These are phyloP conservation scores for Drosophila guanche DNA, from an alignment of 1,140 invertebrate species.

Conservation along the genomic window DNA sequence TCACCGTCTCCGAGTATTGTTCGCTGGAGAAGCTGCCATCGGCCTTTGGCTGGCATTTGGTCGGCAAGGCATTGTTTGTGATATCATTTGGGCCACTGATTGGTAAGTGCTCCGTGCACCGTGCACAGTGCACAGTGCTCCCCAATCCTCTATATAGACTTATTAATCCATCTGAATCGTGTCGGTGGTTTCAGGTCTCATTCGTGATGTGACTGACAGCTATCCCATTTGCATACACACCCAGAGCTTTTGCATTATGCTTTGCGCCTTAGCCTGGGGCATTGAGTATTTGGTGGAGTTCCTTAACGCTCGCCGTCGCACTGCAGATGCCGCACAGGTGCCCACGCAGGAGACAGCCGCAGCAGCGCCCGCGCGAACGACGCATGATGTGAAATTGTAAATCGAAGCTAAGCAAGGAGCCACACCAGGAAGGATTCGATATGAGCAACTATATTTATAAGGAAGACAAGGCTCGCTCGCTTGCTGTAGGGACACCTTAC, in stretches of 20 bases:
- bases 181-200: slow-evolving; percentile 85
- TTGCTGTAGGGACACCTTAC: neutral
- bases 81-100: slow-evolving; percentile 88
- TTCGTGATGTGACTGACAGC: slow-evolving; percentile 88
- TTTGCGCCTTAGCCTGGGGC: slow-evolving; percentile 87
- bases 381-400: slow-evolving; percentile 67
- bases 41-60: slow-evolving; percentile 90
- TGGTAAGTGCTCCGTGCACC: slow-evolving; percentile 85
- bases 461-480: too few species aligned
- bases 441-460: slow-evolving; percentile 19
- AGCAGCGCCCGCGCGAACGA: neutral
- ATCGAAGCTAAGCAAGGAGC: neutral
- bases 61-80: slow-evolving; percentile 89
- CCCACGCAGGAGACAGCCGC: slow-evolving; percentile 37
- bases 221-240: slow-evolving; percentile 89
- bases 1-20: slow-evolving; percentile 90
- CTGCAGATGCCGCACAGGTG: slow-evolving; percentile 58
- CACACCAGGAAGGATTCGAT: slow-evolving; percentile 15
- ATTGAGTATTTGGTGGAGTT: slow-evolving; percentile 86
- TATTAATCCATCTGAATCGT: too few species aligned
- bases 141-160: neutral
- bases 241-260: slow-evolving; percentile 88
- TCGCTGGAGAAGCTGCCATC: slow-evolving; percentile 89
- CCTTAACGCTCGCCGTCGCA: slow-evolving; percentile 58
- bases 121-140: neutral